Percentiles rank a stretch among this genome's conserved stretches.
These are phyloP conservation scores for Raja brachyura DNA, from an alignment of 2,113 vertebrate genomes.

Conservation along the genomic window DNA sequence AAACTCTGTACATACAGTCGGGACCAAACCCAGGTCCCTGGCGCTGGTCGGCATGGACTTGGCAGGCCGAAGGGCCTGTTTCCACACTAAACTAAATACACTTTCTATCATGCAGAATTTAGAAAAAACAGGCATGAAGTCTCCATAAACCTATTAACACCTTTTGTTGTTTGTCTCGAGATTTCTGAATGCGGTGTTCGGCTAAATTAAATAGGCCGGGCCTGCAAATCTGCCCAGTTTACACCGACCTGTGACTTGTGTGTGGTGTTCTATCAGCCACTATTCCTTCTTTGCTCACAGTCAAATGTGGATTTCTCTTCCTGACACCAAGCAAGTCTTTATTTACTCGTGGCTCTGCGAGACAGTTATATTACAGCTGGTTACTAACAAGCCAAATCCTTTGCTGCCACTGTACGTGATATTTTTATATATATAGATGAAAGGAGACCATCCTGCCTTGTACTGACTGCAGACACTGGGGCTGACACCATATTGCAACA, in stretches of 20 bases:
- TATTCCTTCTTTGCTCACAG: conserved; percentile 47
- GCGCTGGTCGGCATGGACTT: no score
- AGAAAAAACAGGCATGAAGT: conserved; percentile 81
- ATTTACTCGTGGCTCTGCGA: conserved; percentile 58
- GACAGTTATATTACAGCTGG: conserved; percentile 62
- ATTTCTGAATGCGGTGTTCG: conserved; percentile 71
- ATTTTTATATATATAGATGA: conserved; percentile 43
- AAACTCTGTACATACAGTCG: no score
- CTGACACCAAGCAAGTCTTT: conserved; percentile 56
- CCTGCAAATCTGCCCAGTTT: conserved; percentile 67
- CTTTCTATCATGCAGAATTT: conserved; percentile 76
- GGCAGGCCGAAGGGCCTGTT: no score
- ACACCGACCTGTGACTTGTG: conserved; percentile 56
- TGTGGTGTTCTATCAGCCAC: conserved; percentile 54
- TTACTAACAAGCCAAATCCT: conserved; percentile 54
- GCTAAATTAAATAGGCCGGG: conserved; percentile 69
- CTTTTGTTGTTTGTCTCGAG: conserved; percentile 81
- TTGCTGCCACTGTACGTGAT: conserved; percentile 49
- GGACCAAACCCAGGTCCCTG: no score
- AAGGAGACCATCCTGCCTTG: conserved; percentile 42
- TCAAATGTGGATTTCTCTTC: conserved; percentile 47
- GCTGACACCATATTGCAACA: conserved; percentile 47
- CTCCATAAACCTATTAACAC: conserved; percentile 92
- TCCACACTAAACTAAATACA: no score
- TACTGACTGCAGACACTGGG: conserved; percentile 45